Conservation (phyloP, 2,113 vertebrate genomes). For the Podarcis cretensis region DNA sequence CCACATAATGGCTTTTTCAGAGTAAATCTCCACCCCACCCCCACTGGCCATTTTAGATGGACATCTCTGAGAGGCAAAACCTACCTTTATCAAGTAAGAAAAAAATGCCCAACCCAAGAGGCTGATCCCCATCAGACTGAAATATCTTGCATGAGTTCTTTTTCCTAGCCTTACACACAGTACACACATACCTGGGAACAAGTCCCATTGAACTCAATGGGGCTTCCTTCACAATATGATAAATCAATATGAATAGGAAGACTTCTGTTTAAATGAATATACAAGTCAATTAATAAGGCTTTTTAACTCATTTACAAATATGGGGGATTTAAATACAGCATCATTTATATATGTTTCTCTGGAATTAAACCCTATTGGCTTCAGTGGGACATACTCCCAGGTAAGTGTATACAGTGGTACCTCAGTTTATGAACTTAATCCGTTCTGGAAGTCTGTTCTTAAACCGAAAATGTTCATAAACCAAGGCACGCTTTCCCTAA, state of each 20-base stretch:
- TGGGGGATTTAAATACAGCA: no score
- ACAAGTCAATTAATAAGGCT: no score
- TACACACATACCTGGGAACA: no score
- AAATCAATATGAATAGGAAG: no score
- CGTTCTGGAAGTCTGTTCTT: no score
- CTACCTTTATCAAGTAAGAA: background rate
- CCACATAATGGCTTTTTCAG: background rate
- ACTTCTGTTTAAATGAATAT: no score
- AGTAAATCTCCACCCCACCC: background rate
- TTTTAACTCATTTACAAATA: no score
- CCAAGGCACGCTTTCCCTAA: no score
- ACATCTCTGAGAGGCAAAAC: slow-evolving; percentile 23
- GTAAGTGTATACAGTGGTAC: background rate
- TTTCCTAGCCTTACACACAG: background rate
- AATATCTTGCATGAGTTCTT: accelerated
- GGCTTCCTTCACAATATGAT: no score
- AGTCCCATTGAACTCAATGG: no score
- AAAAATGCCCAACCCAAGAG: slow-evolving; percentile 30
- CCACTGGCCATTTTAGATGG: background rate
- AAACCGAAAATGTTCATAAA: no score
- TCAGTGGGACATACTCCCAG: background rate
- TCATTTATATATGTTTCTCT: background rate
- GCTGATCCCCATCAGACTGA: slow-evolving; percentile 44
- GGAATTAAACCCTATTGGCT: background rate
- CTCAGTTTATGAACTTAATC: no score